Evolutionary conservation across 2,888 invertebrate genomes (phyloP), one percentile per base, ranked within the genome.

Genomic region (Eledona agricola): DNA sequence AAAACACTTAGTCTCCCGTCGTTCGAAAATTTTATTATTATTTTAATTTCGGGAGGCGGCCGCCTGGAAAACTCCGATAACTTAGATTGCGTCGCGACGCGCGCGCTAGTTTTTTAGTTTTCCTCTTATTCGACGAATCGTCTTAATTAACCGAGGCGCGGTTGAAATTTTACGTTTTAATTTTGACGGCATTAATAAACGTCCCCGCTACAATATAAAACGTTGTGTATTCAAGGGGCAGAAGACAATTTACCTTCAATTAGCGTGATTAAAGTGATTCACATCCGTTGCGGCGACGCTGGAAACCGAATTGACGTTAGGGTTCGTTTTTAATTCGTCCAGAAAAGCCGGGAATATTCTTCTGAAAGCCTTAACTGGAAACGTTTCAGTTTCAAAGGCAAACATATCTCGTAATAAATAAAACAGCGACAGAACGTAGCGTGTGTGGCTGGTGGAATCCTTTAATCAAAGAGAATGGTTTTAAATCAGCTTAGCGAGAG

Each of bases 381-480:
- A 46, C 54, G 60, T 60, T 62, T 60, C 57, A 57, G 58, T 64
- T 60, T 61, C 60, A 62, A 57, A 65, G 63, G 58, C 56, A 57
- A 60, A 65, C 62, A 59, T 57, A 60, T 60, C 57, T 58, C 55
- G 54, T 56, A 61, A 62, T 60, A 65, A 62, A 64, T 63, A 62
- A 64, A 63, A 54, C 61, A 60, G 59, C 56, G 54, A 31, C 57
- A 53, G 49, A 51, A 57, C 45, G 40, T 60, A 55, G 60, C 63
- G 59, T 58, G 59, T 56, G 57, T 60, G 51, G 57, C 50, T 59
- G 55, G 46, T 42, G 51, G 57, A 64, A 65, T 66, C 65, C 65
- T 65, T 69, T 68, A 67, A 67, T 68, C 69, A 69, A 63, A 66
- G 64, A 65, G 65, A 68, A 67, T 63, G 64, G 66, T 66, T 69